Evolutionary conservation across 1,140 invertebrate species (phyloP), one percentile per base, ranked within the genome.

Genomic region (Cydia fagiglandana): DNA sequence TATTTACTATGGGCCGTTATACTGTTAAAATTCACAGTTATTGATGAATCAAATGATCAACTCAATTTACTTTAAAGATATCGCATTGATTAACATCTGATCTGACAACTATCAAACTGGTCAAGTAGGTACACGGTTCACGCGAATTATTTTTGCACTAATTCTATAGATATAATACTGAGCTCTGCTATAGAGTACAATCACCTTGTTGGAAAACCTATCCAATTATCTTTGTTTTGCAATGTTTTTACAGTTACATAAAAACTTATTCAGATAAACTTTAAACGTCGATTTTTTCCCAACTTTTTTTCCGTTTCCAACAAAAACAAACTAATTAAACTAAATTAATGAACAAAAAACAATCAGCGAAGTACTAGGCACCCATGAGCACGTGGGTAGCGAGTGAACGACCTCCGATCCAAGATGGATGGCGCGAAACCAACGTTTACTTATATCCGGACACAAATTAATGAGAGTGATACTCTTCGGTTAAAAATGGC

Each of bases 311-410:
- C 6, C n/a, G 66, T 17, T 41, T 10, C n/a, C 66, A 70, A 38
- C 64, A 70, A 38, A 38, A 70, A 70, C 30, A 70, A 70, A 38
- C 66, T 70, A 70, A 70, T 70, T 70, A 70, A 70, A 70, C 66
- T 70, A 38, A 70, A 70, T 70, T 70, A 70, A 70, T 17, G 24
- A 68, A 38, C 17, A 70, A 70, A 70, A 70, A 70, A 70, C 66
- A 70, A 70, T 70, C 66, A 70, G 34, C 66, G 9, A 70, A 70
- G 66, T 70, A 70, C 66, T 41, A 70, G 66, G 66, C 30, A 20
- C 66, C 34, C 66, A 70, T 70, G 17, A 70, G 38, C 66, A 70
- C 66, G 66, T 70, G 66, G 66, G 66, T 41, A 41, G 34, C 5
- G 66, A 17, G 66, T 70, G 30, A 30, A 38, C 34, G 66, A 20